Conservation (phyloP, 2,797 vertebrate species). For the Hypotaenidia okinawae region DNA sequence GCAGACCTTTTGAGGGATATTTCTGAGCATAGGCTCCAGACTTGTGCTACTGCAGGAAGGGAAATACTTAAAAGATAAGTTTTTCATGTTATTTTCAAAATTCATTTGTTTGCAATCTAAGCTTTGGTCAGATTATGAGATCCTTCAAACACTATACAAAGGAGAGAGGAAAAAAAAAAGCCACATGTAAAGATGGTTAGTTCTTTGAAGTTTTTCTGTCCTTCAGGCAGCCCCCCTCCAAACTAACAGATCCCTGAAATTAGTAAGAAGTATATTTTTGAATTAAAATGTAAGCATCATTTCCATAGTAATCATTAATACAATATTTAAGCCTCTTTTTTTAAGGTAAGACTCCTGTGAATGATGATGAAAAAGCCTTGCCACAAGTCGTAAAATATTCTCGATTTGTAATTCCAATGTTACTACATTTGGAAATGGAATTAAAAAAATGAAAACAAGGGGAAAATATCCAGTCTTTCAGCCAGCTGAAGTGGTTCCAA, state of each 20-base stretch:
- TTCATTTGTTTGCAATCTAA: background rate
- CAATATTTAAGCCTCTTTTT: conserved; percentile 32
- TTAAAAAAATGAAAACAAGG: background rate
- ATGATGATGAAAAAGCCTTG: background rate
- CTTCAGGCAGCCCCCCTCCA: background rate
- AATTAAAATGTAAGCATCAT: background rate
- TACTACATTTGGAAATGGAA: background rate
- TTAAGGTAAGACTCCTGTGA: conserved; percentile 34
- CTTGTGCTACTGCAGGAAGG: background rate
- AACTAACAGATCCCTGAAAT: background rate
- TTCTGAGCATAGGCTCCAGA: background rate
- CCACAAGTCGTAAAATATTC: background rate
- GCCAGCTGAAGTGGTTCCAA: background rate
- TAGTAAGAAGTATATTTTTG: background rate
- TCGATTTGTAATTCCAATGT: conserved; percentile 3
- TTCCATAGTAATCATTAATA: conserved; percentile 41
- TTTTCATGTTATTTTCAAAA: background rate
- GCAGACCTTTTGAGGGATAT: background rate
- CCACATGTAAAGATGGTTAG: background rate
- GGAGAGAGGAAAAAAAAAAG: background rate
- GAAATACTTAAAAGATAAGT: background rate
- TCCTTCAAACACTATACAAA: background rate
- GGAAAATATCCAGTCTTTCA: background rate
- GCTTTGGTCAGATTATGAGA: background rate
- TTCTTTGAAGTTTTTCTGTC: background rate